Percentiles rank a stretch among this genome's conserved stretches.
Conservation (phyloP, 2,113 vertebrate species). For the Pan paniscus region DNA sequence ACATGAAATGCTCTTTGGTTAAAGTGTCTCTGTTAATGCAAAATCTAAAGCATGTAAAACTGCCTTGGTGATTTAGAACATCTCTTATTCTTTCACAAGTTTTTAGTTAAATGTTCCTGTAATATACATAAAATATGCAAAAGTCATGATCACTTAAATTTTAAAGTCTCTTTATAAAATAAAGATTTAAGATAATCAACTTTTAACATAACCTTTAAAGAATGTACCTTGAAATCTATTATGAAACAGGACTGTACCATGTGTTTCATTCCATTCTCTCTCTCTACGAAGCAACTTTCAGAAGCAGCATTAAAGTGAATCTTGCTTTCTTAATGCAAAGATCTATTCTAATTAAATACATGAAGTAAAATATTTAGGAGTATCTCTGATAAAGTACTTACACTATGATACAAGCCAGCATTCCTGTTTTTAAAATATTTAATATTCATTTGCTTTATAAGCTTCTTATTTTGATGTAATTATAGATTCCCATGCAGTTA, state of each 20-base stretch:
- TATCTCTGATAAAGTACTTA: background rate
- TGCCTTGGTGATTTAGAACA: background rate
- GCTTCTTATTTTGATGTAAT: background rate
- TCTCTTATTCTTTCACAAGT: background rate
- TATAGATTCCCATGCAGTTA: background rate
- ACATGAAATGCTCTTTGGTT: background rate
- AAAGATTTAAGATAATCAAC: background rate
- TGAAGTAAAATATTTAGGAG: background rate
- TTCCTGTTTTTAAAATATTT: background rate
- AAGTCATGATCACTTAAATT: background rate
- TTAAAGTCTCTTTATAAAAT: background rate
- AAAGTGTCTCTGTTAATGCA: background rate
- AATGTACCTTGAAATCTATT: background rate
- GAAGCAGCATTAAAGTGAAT: background rate
- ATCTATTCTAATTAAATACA: background rate
- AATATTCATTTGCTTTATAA: background rate
- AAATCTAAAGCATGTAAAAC: background rate
- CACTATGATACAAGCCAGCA: background rate
- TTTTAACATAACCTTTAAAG: background rate
- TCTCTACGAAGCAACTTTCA: background rate
- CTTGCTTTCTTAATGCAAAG: background rate
- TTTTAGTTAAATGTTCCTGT: background rate
- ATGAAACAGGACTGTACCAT: background rate
- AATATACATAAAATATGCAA: background rate
- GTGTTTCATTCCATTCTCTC: background rate